Percentiles rank a stretch among this genome's conserved stretches.
phyloP scores from a whole-genome alignment of 1,140 invertebrate genomes.

The Drosophila arizonae region DNA sequence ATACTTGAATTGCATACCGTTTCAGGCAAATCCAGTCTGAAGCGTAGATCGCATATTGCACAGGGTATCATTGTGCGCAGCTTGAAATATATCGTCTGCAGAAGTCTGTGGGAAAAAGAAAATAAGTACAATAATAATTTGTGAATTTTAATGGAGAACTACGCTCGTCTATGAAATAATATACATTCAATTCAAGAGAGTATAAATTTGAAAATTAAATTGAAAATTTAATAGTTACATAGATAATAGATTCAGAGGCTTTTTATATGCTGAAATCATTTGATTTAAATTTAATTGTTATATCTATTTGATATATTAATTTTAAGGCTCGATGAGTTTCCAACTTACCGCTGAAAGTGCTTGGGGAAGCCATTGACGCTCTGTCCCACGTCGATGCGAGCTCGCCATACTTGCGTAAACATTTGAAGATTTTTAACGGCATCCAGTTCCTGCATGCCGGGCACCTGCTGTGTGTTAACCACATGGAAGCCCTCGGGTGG shows the following conservation, averaged over 20 bases:
- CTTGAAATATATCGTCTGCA: conserved; percentile 93
- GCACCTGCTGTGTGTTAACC: conserved; percentile 92
- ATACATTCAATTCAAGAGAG: too few relatives aligned
- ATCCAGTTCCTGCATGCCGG: conserved; percentile 87
- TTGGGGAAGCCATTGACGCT: conserved; percentile 87
- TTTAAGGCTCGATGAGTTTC: not conserved
- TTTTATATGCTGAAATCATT: too few relatives aligned
- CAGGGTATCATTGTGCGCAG: conserved; percentile 92
- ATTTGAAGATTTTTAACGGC: conserved; percentile 91
- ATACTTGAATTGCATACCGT: conserved; percentile 82
- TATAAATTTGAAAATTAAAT: too few relatives aligned
- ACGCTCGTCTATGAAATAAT: too few relatives aligned
- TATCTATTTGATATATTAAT: not conserved
- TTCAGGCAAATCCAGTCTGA: conserved; percentile 91
- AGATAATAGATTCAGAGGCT: too few relatives aligned
- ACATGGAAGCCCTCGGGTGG: conserved; percentile 92
- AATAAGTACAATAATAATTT: not conserved
- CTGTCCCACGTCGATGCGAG: conserved; percentile 86
- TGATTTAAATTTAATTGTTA: not conserved
- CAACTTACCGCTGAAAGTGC: conserved; percentile 82
- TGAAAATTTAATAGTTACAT: too few relatives aligned
- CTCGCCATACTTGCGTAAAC: conserved; percentile 93
- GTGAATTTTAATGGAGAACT: too few relatives aligned
- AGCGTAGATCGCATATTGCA: conserved; percentile 90
- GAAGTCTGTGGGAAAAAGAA: conserved; percentile 60